Base-by-base conservation (phyloP, 2,888 invertebrate species). In the Magallana nippona region DNA sequence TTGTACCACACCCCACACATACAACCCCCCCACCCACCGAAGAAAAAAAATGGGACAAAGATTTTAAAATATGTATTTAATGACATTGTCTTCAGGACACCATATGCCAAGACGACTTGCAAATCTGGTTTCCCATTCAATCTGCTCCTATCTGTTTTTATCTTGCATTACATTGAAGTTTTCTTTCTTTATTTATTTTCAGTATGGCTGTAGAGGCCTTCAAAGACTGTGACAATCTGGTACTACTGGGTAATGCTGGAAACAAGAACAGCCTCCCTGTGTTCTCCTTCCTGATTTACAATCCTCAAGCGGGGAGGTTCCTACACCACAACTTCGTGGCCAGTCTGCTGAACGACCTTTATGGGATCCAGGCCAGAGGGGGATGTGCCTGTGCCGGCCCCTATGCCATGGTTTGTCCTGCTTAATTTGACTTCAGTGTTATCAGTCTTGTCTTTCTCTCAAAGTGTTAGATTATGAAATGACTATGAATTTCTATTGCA, bases 251-350 rank as follows among this genome's bases (percentile, higher is more conserved):
- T n/a, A 44, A 44, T 44, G 92, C 90, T 84, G 82, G 85, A 1
- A 84, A 87, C 11, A 84, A 86, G 13, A 89, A 89, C 17, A 90
- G 95, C 1, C 95, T 98, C 55, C 97, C 98, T 2, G 96, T 98
- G 84, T 97, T 98, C 94, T 97, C 98, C 8, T 96, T 98, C 91
- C 96, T 98, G 95, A 96, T 98, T 81, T 96, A 96, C 89, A 97
- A 98, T 93, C 96, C 96, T 0, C 95, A 96, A 62, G 91, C 92
- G 22, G 97, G 97, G 2, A 91, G 96, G 17, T 98, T 97, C 93
- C 96, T 98, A 1, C 98, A 98, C 94, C 97, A 98, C 94, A 98
- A 98, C 94, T 96, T 97, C 95, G 96, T 98, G 13, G 96, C 97
- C 89, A 96, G 97, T 13, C 96, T 98, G 27, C 95, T 98, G 78